Evolutionary conservation across 2,113 vertebrate genomes (phyloP), one percentile per base, ranked within the genome.

Genomic region (Oxygymnocypris stewartii): DNA sequence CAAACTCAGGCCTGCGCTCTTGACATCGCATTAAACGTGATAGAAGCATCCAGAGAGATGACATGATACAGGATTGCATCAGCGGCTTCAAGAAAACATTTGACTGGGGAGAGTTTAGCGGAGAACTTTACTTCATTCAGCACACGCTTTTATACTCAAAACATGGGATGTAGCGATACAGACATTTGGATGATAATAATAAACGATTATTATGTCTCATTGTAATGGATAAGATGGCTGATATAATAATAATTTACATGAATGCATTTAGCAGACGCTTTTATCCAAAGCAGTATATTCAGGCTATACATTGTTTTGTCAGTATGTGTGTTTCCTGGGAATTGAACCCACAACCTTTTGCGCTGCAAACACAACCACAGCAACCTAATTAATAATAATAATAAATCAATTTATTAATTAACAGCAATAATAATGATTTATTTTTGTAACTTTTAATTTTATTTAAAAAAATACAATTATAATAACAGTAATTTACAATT

Each of bases 1-100:
- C 40, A 80, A 80, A 63, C 57, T 40, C 75, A 51, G 78, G 51
- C 31, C 78, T 13, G 78, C 31, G 54, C 78, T 80, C 37, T 63
- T 80, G 78, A 80, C 78, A 80, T 44, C 37, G 9, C 54, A 80
- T 80, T 80, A 61, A 80, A 25, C 37, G 10, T 65, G 54, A 49
- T n/a, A n/a, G 57, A 65, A 16, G 59, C 54, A 63, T 84, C 40
- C 35, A 14, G n/a, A 14, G 59, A 61, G n/a, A 49, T 85, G 84
- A 77, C 51, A 85, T 44, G 73, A 75, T 42, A 25, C 81, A 83
- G 81, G 65, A 71, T 83, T 83, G 28, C 81, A 83, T 83, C 47
- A 83, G 31, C 35, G 9, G 59, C 82, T 59, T 35, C 49, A 59
- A 79, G 54, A 79, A 16, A 71, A 71, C 42, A 73, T 67, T 67